A percentile compares a stretch with the other conserved stretches of the same genome.
Evolutionary conservation across 2,113 vertebrate species (phyloP).

Genomic region (Thermophis baileyi): DNA sequence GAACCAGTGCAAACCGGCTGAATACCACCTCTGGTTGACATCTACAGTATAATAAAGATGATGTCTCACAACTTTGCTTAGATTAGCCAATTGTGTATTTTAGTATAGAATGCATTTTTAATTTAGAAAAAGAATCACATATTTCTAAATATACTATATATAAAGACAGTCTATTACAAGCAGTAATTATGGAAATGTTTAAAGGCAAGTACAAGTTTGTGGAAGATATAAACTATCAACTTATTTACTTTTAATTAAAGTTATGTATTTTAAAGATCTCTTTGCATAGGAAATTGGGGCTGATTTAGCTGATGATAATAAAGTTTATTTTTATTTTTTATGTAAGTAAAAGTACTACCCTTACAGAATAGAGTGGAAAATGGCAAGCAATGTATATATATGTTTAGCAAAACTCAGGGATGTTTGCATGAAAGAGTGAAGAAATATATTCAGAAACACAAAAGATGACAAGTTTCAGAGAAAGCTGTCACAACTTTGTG

Average conservation of each 20-base stretch:
- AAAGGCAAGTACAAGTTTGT: conserved; percentile 35
- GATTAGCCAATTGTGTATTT: not conserved
- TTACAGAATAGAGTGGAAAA: too few relatives aligned
- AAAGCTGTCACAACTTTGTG: not conserved
- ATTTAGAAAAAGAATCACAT: conserved; percentile 27
- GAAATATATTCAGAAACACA: not conserved
- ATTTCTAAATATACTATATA: conserved; percentile 38
- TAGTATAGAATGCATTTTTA: conserved; percentile 32
- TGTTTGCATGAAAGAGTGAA: not conserved
- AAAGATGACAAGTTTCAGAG: not conserved
- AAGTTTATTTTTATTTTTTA: conserved; percentile 3
- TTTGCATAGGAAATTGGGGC: conserved; percentile 43
- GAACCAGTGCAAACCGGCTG: too few relatives aligned
- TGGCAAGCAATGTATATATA: too few relatives aligned
- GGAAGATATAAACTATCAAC: conserved; percentile 23
- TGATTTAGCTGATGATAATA: conserved; percentile 25
- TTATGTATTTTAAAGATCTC: conserved; percentile 27
- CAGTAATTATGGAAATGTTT: conserved; percentile 44
- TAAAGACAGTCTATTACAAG: conserved; percentile 50
- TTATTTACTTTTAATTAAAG: conserved; percentile 63
- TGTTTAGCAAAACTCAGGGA: not conserved
- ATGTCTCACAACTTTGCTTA: not conserved
- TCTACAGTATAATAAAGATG: not conserved
- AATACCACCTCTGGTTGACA: too few relatives aligned
- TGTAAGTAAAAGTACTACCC: not conserved